These are phyloP conservation scores for Ctenomys sociabilis DNA, from an alignment of 2,113 vertebrate genomes.

Conservation along the genomic window DNA sequence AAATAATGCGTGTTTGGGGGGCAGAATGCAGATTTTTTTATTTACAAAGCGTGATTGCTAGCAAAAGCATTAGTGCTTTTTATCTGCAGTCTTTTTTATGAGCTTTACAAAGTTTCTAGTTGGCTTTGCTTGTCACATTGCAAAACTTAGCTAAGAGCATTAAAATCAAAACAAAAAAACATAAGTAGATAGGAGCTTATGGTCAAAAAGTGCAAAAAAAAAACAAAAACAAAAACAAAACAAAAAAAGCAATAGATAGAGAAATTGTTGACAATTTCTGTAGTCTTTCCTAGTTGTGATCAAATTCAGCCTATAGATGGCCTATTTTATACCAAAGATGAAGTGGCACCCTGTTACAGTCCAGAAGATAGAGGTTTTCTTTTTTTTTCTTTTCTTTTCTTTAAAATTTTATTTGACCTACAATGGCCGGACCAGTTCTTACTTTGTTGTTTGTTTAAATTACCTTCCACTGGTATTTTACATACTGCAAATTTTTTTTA, in stretches of 20 bases:
- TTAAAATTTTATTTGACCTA: conserved; percentile 92
- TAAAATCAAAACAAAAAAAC: conserved; percentile 84
- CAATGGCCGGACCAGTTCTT: conserved; percentile 96
- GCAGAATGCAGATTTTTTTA: conserved; percentile 94
- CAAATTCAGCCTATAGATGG: conserved; percentile 98
- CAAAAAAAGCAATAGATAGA: conserved; percentile 98
- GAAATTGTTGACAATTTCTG: conserved; percentile 99
- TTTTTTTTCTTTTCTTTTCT: conserved; percentile 81
- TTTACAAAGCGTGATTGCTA: conserved; percentile 94
- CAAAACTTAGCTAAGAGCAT: conserved; percentile 91
- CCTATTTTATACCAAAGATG: conserved; percentile 99
- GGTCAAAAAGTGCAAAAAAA: conserved; percentile 93
- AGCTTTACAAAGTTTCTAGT: conserved; percentile 98
- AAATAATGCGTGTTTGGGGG: conserved; percentile 92
- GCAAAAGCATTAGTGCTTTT: conserved; percentile 97
- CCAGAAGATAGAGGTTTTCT: conserved; percentile 88
- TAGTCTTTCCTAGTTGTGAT: conserved; percentile 99
- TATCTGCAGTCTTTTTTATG: conserved; percentile 99
- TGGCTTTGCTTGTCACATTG: conserved; percentile 98
- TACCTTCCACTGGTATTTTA: conserved; percentile 91
- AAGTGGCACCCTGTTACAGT: conserved; percentile 94
- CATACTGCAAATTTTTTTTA: conserved; percentile 79
- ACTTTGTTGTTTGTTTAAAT: conserved; percentile 90
- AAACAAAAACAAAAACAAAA: conserved; percentile 90
- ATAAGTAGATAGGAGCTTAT: conserved; percentile 96